Base-by-base conservation (phyloP, 2,113 vertebrate genomes). In the Dasyornis broadbenti region DNA sequence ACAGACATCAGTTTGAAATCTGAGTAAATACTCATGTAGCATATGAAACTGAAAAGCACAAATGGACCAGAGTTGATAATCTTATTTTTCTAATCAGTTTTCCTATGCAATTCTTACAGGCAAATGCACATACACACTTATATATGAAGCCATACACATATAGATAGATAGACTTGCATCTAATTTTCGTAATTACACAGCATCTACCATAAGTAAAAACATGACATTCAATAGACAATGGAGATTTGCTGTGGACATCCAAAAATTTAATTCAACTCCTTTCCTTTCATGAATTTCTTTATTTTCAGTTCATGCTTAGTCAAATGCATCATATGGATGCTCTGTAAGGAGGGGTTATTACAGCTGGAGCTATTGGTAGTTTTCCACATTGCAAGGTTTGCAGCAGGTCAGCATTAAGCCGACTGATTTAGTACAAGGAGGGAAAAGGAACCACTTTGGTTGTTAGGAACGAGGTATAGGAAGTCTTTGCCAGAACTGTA, bases 31-130 rank as follows among this genome's bases (percentile, higher is more conserved):
- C 77, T 79, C 61, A 20, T 14, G 13, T 54, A 79, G n/a, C 57
- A 45, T 64, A 63, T 84, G 75, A 92, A 96, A 86, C 22, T 57
- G 80, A 88, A 95, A 94, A 91, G 15, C 82, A 72, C 31, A 92
- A 92, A 56, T 80, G 76, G 56, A 28, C 53, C 18, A 40, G 19
- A 28, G 19, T 50, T 68, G 56, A 78, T 49, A 87, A 39, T 63
- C 68, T 94, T 76, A 73, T 63, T 89, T 87, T 91, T 91, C 76
- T 90, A 82, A 94, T 92, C 71, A 93, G 22, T 93, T 95, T 93
- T 94, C 35, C 40, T 73, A 21, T 72, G 47, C 28, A 82, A 9
- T 86, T 95, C 70, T 78, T 86, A 61, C 39, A 86, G 75, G 11
- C 23, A 93, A 91, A 76, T 65, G 21, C 45, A 69, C 40, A 49